Base-by-base conservation (phyloP, 2,113 vertebrate species). In the Monarcha castaneiventris region DNA sequence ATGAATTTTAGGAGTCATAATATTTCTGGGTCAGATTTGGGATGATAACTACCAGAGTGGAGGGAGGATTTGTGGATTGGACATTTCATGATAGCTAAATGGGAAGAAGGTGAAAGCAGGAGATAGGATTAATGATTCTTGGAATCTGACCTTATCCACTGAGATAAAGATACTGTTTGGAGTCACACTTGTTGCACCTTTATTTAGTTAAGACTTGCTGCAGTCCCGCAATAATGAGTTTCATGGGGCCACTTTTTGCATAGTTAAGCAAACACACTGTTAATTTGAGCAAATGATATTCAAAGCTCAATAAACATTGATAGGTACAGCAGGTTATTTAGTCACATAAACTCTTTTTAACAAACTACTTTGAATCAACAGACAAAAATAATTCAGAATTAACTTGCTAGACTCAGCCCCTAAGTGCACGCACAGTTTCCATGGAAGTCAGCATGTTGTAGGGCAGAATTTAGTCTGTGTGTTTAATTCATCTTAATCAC, bases 401-500 rank as follows among this genome's bases (percentile, higher is more conserved):
- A 96, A 97, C 97, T 98, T 97, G 94, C 93, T 95, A 87, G 93
- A 95, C 95, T 97, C 94, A 96, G 94, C 90, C 94, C 89, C 94
- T 97, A 96, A 97, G 96, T 96, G 97, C 96, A 97, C 18, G 74
- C 94, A 84, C 96, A 98, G 97, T 96, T 96, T 93, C 98, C 97
- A 97, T 98, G 97, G 98, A 98, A 98, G 96, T 97, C 96, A 94
- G 97, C 90, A 76, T 97, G 97, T 98, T 98, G 96, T 97, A 97
- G 97, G 96, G 96, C 96, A 97, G 97, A 98, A 97, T 98, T 97
- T 97, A 94, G 95, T 93, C 97, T 58, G 94, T 97, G 95, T 97
- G 94, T 97, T 98, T 98, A 98, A 98, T 98, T 98, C 97, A 97
- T 97, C 98, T 97, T 97, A 97, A 98, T 98, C 97, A 97, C 95